A percentile compares a stretch with the other conserved stretches of the same genome.
These are phyloP conservation scores for Dryadula phaetusa DNA, from an alignment of 2,888 invertebrate species.

Conservation along the genomic window DNA sequence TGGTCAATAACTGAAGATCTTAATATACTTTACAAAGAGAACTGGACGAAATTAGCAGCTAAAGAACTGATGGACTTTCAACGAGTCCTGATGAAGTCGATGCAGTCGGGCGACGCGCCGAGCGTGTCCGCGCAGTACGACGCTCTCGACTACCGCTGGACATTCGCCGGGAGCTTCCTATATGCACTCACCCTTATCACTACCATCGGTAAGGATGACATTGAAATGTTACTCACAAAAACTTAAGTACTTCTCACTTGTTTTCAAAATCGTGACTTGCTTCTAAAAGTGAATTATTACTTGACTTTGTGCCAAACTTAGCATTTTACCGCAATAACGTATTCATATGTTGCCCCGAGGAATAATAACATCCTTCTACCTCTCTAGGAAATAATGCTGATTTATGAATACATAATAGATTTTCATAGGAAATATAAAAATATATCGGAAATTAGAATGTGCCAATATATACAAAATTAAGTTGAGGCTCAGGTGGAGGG, in stretches of 20 bases:
- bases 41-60: conserved; percentile 95
- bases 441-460: too few relatives aligned
- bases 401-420: conserved; percentile 7
- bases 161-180: conserved; percentile 95
- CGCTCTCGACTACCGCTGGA: conserved; percentile 90
- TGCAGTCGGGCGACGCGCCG: conserved; percentile 69
- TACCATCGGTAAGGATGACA: conserved; percentile 92
- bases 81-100: conserved; percentile 83
- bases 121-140: conserved; percentile 60
- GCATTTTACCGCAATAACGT: conserved; percentile 17
- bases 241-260: conserved; percentile 5
- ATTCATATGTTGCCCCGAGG: conserved; percentile 16
- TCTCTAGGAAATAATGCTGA: conserved; percentile 1
- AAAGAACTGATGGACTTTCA: conserved; percentile 94
- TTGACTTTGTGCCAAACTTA: conserved; percentile 14
- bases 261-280: conserved; percentile 27
- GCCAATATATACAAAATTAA: too few relatives aligned
- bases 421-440: neutral
- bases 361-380: conserved; percentile 17
- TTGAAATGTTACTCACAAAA: conserved; percentile 10
- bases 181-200: conserved; percentile 97
- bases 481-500: too few relatives aligned
- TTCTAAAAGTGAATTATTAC: conserved; percentile 8
- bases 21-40: conserved; percentile 95
- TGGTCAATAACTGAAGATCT: conserved; percentile 95